phyloP scores from a whole-genome alignment of 1,140 invertebrate species.

The Chlorops oryzae region DNA sequence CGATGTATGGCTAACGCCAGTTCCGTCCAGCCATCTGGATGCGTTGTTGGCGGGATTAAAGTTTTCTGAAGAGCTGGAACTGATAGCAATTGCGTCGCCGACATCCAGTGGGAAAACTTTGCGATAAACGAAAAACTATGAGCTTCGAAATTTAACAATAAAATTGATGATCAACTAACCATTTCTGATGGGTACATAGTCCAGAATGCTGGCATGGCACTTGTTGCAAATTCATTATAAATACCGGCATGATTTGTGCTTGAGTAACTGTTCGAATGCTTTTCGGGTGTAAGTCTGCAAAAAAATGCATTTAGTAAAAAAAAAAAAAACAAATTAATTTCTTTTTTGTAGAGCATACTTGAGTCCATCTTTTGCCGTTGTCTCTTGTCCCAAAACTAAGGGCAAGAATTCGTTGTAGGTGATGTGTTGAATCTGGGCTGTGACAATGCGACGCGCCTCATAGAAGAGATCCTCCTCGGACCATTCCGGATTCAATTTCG shows the following conservation, averaged over 20 bases:
- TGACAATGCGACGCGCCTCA: conserved; percentile 70
- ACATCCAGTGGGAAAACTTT: conserved; percentile 33
- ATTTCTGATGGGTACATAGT: conserved; percentile 61
- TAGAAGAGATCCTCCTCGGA: conserved; percentile 72
- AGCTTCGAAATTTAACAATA: background rate
- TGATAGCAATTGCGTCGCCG: conserved; percentile 49
- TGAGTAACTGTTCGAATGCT: conserved; percentile 61
- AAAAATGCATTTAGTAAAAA: background rate
- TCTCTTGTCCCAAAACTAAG: conserved; percentile 60
- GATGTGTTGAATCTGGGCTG: conserved; percentile 77
- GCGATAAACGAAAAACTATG: background rate
- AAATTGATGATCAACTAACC: conserved; percentile 11
- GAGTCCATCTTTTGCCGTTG: conserved; percentile 42
- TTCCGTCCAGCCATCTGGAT: conserved; percentile 50
- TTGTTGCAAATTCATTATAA: conserved; percentile 64
- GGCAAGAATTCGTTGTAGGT: conserved; percentile 82
- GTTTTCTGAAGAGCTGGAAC: conserved; percentile 51
- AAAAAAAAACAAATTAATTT: too few species aligned
- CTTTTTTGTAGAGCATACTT: conserved; percentile 46
- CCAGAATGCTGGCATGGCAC: conserved; percentile 67
- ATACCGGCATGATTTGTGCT: conserved; percentile 56
- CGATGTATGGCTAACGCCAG: conserved; percentile 56
- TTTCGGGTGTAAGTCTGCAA: conserved; percentile 34
- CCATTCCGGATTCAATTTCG: conserved; percentile 76
- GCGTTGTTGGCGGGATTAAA: conserved; percentile 28